These are phyloP conservation scores for Agapornis roseicollis DNA, from an alignment of 2,113 vertebrate genomes.

Conservation along the genomic window DNA sequence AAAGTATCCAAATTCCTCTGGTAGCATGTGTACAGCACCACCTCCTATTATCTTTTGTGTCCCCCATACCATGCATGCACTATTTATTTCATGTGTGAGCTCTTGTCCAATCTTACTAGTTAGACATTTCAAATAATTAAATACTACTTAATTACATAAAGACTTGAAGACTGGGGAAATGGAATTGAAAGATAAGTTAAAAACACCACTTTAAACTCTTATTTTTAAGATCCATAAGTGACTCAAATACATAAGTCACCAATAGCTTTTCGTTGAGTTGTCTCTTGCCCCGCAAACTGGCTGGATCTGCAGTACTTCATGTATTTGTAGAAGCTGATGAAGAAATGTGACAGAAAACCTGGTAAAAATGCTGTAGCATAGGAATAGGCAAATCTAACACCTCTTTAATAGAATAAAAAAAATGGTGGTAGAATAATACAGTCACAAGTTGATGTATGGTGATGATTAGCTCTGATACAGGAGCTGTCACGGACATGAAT, in stretches of 20 bases:
- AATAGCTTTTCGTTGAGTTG: background rate
- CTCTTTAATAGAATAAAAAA: background rate
- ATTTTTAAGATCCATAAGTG: background rate
- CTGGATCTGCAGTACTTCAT: background rate
- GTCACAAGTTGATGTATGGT: background rate
- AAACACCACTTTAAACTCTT: background rate
- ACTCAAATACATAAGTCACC: background rate
- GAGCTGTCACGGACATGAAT: background rate
- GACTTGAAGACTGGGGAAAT: background rate
- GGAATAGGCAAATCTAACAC: background rate
- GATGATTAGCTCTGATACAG: background rate
- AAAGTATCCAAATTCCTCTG: background rate
- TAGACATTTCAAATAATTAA: background rate
- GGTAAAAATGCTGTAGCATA: background rate
- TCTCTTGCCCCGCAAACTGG: background rate
- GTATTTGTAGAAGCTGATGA: background rate
- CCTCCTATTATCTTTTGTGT: background rate
- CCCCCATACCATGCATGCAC: rapidly evolving
- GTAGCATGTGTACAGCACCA: background rate
- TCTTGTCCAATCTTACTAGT: background rate
- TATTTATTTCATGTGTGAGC: rapidly evolving
- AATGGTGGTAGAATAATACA: background rate
- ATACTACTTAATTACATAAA: background rate
- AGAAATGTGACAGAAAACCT: background rate
- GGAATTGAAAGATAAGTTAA: background rate